Percentiles rank a stretch among this genome's conserved stretches.
These are phyloP conservation scores for Drosophila rubida DNA, from an alignment of 2,888 invertebrate genomes.

Conservation along the genomic window DNA sequence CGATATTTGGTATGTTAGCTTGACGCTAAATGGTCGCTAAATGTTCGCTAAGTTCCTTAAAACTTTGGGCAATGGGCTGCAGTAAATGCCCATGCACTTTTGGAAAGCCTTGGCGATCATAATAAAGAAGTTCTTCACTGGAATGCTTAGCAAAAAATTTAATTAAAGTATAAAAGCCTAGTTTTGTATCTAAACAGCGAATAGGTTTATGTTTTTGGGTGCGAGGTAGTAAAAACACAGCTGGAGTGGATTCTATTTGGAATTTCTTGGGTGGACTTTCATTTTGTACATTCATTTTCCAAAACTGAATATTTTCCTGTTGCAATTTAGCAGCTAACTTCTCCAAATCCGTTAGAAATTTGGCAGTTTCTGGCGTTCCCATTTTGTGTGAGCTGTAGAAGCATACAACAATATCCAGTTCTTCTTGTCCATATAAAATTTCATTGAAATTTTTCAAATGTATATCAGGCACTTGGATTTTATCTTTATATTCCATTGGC, in stretches of 20 bases:
- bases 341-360: neutral
- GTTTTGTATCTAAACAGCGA: neutral
- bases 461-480: neutral
- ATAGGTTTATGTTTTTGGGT: neutral
- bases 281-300: neutral
- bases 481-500: neutral
- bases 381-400: neutral
- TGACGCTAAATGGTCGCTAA: too few species aligned
- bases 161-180: neutral
- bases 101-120: neutral
- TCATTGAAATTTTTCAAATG: neutral
- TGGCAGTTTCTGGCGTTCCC: neutral
- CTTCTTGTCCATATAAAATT: neutral
- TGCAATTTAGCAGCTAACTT: neutral
- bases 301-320: neutral
- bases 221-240: neutral
- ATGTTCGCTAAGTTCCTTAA: too few species aligned
- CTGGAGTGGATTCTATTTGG: neutral
- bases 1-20: too few species aligned
- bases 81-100: neutral
- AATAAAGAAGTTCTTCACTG: neutral
- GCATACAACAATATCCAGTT: neutral
- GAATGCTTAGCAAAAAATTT: neutral
- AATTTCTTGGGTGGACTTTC: slow-evolving; percentile 1
- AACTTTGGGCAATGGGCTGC: neutral